Conservation (phyloP, 2,888 invertebrate species). For the Gari tellinella region DNA sequence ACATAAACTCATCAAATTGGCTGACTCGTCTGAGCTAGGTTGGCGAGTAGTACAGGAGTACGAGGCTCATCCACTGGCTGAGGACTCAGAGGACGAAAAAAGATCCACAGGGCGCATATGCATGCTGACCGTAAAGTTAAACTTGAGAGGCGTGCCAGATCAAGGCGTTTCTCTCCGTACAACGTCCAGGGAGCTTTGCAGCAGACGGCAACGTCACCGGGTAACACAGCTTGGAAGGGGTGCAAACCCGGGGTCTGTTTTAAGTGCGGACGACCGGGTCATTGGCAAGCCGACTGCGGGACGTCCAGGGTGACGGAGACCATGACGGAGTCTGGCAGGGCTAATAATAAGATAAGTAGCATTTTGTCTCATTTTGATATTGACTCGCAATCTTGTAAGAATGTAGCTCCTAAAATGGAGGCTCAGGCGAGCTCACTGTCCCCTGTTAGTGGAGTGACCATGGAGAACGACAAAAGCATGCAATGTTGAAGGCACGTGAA, state of each 20-base stretch:
- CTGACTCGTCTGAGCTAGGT: slow-evolving; percentile 27
- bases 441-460: no score
- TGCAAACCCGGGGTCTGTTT: slow-evolving; percentile 35
- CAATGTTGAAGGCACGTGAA: no score
- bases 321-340: no score
- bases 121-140: slow-evolving; percentile 26
- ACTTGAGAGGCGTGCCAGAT: slow-evolving; percentile 9
- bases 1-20: slow-evolving; percentile 20
- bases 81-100: slow-evolving; percentile 41
- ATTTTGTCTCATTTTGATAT: background rate
- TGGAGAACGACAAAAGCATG: no score
- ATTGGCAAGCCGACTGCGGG: slow-evolving; percentile 36
- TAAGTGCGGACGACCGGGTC: slow-evolving; percentile 24
- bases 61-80: slow-evolving; percentile 34
- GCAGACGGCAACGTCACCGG: background rate
- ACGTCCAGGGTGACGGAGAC: background rate
- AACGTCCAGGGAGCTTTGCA: background rate
- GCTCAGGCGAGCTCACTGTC: no score
- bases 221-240: background rate
- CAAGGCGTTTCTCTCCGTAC: slow-evolving; percentile 15
- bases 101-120: slow-evolving; percentile 32
- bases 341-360: slow-evolving; percentile 16
- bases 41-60: no score
- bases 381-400: no score
- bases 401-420: no score